Evolutionary conservation across 2,888 invertebrate genomes (phyloP).

Genomic region (Caenorhabditis virilis): DNA sequence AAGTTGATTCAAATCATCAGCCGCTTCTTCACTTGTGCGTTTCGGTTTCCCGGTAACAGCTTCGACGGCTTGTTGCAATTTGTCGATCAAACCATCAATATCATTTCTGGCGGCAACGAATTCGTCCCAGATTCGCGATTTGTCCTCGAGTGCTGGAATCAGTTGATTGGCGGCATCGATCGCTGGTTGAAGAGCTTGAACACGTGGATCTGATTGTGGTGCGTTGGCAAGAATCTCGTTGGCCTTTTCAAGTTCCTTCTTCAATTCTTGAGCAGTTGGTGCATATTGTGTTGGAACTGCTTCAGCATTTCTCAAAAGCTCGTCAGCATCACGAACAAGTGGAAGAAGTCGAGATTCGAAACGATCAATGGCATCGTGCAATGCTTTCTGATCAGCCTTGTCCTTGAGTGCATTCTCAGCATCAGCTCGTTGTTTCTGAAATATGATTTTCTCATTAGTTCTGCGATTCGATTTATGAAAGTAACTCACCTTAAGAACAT

Average conservation of each 20-base stretch:
- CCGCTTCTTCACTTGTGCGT: constrained; percentile 17
- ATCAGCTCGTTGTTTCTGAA: constrained; percentile 35
- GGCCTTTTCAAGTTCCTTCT: constrained; percentile 18
- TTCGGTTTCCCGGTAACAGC: constrained; percentile 15
- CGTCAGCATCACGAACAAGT: constrained; percentile 30
- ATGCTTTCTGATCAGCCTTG: constrained; percentile 16
- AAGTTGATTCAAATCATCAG: constrained; percentile 16
- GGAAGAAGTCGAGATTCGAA: constrained; percentile 19
- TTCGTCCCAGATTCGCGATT: constrained; percentile 32
- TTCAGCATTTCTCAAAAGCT: constrained; percentile 31
- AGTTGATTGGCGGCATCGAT: constrained; percentile 25
- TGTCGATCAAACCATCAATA: constrained; percentile 33
- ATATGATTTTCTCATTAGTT: background rate
- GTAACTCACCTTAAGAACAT: constrained; percentile 32
- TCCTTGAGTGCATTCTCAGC: constrained; percentile 30
- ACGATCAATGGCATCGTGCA: constrained; percentile 22
- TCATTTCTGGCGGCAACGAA: constrained; percentile 46
- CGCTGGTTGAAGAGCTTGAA: constrained; percentile 8
- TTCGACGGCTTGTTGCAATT: constrained; percentile 33
- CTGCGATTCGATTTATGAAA: constrained; percentile 1
- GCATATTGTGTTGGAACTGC: constrained; percentile 33
- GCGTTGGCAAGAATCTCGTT: constrained; percentile 11
- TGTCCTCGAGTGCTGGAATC: constrained; percentile 29
- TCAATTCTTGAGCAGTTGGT: constrained; percentile 27
- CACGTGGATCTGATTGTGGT: constrained; percentile 7